phyloP scores from a whole-genome alignment of 2,113 vertebrate genomes.

The Glaucidium brasilianum region DNA sequence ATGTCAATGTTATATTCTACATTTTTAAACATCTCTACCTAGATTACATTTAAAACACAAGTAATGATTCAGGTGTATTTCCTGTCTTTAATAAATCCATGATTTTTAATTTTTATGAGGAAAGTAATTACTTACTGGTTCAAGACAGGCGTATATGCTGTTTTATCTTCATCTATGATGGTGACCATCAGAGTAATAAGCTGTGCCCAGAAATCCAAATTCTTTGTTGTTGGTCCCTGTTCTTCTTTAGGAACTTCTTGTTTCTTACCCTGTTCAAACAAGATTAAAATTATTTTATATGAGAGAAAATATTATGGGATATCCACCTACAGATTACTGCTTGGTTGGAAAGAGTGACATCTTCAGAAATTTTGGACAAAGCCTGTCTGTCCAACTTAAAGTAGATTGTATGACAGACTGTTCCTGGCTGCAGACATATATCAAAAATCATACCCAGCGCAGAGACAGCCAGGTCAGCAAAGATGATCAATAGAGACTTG shows the following conservation, averaged over 20 bases:
- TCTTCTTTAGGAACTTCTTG: slow-evolving; percentile 89
- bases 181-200: slow-evolving; percentile 94
- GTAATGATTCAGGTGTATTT: not conserved
- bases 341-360: not conserved
- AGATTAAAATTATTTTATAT: not conserved
- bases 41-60: not conserved
- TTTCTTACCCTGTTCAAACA: slow-evolving; percentile 81
- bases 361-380: not conserved
- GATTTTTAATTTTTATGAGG: not conserved
- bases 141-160: slow-evolving; percentile 87
- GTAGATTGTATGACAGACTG: not conserved
- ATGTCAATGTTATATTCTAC: not conserved
- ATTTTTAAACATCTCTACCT: not conserved
- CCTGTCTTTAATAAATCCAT: not conserved
- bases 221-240: slow-evolving; percentile 91
- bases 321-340: not conserved
- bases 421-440: not conserved
- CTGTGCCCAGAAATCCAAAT: slow-evolving; percentile 94
- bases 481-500: not conserved
- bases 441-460: not conserved
- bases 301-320: not conserved
- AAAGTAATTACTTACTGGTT: slow-evolving; percentile 86
- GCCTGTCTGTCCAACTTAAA: not conserved
- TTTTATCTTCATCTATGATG: slow-evolving; percentile 92
- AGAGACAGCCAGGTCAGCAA: not conserved